phyloP scores from a whole-genome alignment of 2,797 vertebrate genomes.

The Acrossocheilus fasciatus region DNA sequence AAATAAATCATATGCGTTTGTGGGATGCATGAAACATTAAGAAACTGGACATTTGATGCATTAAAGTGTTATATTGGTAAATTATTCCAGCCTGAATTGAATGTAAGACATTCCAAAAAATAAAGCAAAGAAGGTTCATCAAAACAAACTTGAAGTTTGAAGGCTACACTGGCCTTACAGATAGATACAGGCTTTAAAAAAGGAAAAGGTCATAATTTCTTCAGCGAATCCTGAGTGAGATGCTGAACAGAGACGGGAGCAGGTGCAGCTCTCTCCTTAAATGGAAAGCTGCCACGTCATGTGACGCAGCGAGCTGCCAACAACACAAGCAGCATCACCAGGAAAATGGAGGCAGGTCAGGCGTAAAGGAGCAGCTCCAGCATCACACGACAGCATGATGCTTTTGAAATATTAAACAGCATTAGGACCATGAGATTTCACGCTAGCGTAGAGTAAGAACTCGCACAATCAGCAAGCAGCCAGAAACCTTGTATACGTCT shows the following conservation, averaged over 20 bases:
- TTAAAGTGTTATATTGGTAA: background rate
- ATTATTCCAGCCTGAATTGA: background rate
- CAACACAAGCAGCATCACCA: conserved; percentile 80
- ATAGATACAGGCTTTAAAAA: background rate
- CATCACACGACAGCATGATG: conserved; percentile 56
- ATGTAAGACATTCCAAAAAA: background rate
- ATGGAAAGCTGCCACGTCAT: conserved; percentile 71
- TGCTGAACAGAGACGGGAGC: conserved; percentile 65
- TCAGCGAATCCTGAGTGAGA: conserved; percentile 34
- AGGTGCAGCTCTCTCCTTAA: conserved; percentile 75
- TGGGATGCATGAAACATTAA: background rate
- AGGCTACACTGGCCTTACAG: background rate
- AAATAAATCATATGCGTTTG: background rate
- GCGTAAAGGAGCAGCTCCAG: conserved; percentile 64
- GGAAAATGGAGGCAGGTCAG: conserved; percentile 77
- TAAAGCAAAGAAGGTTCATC: background rate
- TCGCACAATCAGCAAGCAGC: background rate
- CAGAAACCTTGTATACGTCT: conserved; percentile 4
- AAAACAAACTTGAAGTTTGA: background rate
- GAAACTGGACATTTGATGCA: background rate
- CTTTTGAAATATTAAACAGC: conserved; percentile 29
- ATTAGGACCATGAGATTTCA: conserved; percentile 41
- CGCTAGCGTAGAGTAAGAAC: conserved; percentile 3
- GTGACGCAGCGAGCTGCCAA: conserved; percentile 74
- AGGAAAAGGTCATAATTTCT: background rate